Evolutionary conservation across 2,113 vertebrate genomes (phyloP), one percentile per base, ranked within the genome.

Genomic region (Rhadina sibilatrix): DNA sequence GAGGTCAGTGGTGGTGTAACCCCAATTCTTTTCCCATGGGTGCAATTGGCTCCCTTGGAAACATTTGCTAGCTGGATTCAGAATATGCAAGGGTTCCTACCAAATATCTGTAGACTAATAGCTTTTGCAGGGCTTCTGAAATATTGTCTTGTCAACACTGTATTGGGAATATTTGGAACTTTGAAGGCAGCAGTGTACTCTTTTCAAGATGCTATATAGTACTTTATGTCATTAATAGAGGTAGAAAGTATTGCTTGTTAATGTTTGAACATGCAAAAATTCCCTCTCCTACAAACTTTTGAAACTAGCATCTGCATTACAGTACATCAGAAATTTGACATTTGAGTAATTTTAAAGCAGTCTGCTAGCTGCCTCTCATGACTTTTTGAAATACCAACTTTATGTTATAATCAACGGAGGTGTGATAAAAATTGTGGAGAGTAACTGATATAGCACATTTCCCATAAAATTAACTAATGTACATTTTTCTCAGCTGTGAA

Each of bases 1-100:
- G 97, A 97, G 94, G 92, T 96, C 87, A 91, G 23, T 86, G 46
- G 40, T 96, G 83, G 72, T 87, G 72, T 94, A 94, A 96, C 89
- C 79, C 93, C 83, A 69, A 0, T 93, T 87, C 53, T 74, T 93
- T 89, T 97, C 95, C 70, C 86, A 42, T 52, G 92, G 72, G 93
- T 82, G 33, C 22, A 7, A 3, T 49, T 84, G 68, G 30, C 35
- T 96, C 89, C 88, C 79, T 92, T 74, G 47, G 92, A 94, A 94
- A 46, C 2, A 81, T 91, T 74, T 78, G 27, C n/a, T 83, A 27
- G 13, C 75, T 83, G 38, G 19, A 68, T 87, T 33, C 59, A 76
- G 60, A 79, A 71, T 65, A 74, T 88, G 54, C 40, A 76, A 65
- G 42, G 16, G 74, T 71, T 49, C 84, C 71, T 87, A 13, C 31